Evolutionary conservation across 2,888 invertebrate genomes (phyloP).

Genomic region (Sphaerophoria taeniata): DNA sequence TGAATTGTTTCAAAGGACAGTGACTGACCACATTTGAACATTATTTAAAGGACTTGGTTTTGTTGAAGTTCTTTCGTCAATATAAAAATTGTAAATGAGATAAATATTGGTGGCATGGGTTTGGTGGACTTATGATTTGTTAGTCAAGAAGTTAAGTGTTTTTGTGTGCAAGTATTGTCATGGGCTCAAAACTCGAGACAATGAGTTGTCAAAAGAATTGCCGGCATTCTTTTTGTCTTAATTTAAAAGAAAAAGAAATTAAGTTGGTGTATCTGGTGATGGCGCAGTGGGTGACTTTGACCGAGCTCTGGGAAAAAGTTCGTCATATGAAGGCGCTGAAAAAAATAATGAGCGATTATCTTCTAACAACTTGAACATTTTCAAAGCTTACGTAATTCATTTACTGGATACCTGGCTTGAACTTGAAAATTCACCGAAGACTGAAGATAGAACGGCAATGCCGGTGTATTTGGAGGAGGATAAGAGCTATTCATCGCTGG

Average conservation of each 20-base stretch:
- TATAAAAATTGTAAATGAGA: neutral
- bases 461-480: constrained; percentile 79
- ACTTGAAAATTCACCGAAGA: constrained; percentile 63
- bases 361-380: neutral
- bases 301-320: constrained; percentile 80
- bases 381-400: constrained; percentile 63
- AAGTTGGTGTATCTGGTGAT: constrained; percentile 57
- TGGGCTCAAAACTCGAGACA: constrained; percentile 10
- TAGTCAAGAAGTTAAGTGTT: neutral
- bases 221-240: constrained; percentile 33
- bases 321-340: constrained; percentile 82
- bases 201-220: constrained; percentile 33
- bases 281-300: constrained; percentile 70
- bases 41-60: neutral
- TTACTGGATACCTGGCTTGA: constrained; percentile 65
- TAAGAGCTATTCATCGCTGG: constrained; percentile 80
- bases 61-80: neutral
- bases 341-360: constrained; percentile 17
- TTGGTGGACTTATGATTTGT: neutral
- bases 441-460: constrained; percentile 60
- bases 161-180: constrained; percentile 24
- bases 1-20: neutral
- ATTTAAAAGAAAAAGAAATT: neutral
- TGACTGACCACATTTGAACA: neutral
- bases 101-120: constrained; percentile 17